Conservation (phyloP, 2,113 vertebrate genomes). For the zebrafish (Danio rerio) region GRCz12tu NC_133183.1:54940001-54940500, state of each 20-base stretch:
- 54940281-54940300: conserved; percentile 57
- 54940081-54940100: too few species aligned
- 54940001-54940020: too few species aligned
- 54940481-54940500: conserved; percentile 75
- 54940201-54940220: too few species aligned
- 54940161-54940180: too few species aligned
- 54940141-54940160: too few species aligned
- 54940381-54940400: conserved; percentile 54
- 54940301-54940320: conserved; percentile 79
- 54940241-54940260: not conserved
- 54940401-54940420: conserved; percentile 53
- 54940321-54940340: conserved; percentile 78
- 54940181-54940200: too few species aligned
- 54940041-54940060: too few species aligned
- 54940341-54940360: conserved; percentile 69
- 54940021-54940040: too few species aligned
- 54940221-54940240: too few species aligned
- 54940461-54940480: conserved; percentile 80
- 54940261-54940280: not conserved
- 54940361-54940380: conserved; percentile 75
- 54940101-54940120: too few species aligned
- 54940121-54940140: too few species aligned
- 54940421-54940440: conserved; percentile 79
- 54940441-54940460: conserved; percentile 82
- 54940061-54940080: too few species aligned